Base-by-base conservation (phyloP, 2,888 invertebrate genomes). In the Rhimphoctona megacephalus region DNA sequence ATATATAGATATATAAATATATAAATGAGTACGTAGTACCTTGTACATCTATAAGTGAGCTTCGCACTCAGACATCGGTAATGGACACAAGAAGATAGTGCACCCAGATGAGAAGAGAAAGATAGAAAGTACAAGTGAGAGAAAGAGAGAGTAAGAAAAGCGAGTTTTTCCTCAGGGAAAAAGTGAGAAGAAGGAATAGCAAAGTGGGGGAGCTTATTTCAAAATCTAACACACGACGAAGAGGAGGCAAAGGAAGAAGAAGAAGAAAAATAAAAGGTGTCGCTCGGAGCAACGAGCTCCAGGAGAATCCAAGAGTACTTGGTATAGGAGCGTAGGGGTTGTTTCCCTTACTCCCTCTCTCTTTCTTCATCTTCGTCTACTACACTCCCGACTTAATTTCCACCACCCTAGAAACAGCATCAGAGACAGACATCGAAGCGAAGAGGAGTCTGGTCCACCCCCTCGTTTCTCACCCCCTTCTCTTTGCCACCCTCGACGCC, bases 371-470 rank as follows among this genome's bases (percentile, higher is more conserved):
- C 74, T 43, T 61, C 25, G 30, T 73, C 43, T 39, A 36, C 54
- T 54, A 25, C 54, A 72, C 72, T 83, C 80, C 89, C 89, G 93
- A 93, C 92, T 93, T 93, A 93, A 93, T 93, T 93, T 93, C 92
- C 92, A 89, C 91, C 91, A 90, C 91, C 90, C 90, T 87, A 14
- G 64, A 61, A 66, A 76, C 81, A 78, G 74, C 82, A 64, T 76
- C 88, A 81, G 85, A 83, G 88, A 89, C 88, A 82, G 67, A 87
- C 70, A 46, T 46, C 43, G 22, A 22, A 57, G 66, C 19, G 64
- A 33, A 66, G 74, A 61, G 61, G 61, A 61, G 61, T 30, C 30
- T 30, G 61, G 61, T 17, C 57, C 64, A 77, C 81, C 80, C 57
- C 54, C 61, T 69, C 72, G 39, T 61, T 19, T 81, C 73, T 77